Percentiles rank a stretch among this genome's conserved stretches.
Evolutionary conservation across 2,888 invertebrate species (phyloP).

Genomic region (Cyclophora albipunctata): DNA sequence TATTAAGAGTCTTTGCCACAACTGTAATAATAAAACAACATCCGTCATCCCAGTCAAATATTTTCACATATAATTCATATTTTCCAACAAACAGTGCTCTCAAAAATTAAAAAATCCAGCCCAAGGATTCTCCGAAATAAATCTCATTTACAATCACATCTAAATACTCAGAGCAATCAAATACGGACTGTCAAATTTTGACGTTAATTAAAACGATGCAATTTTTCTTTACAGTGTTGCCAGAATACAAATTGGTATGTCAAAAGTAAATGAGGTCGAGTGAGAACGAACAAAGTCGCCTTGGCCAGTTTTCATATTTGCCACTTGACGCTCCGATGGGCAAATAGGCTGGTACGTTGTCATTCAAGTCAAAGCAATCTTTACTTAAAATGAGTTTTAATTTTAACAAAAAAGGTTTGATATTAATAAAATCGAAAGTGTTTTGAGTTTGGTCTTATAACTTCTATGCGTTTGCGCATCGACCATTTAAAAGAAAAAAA

Average conservation of each 20-base stretch:
- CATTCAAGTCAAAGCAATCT: slow-evolving; percentile 28
- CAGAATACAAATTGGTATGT: slow-evolving; percentile 21
- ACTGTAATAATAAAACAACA: too few species aligned
- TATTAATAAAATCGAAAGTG: too few species aligned
- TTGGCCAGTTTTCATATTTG: slow-evolving; percentile 67
- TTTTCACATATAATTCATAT: too few species aligned
- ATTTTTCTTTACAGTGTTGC: slow-evolving; percentile 15
- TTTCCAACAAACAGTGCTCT: too few species aligned
- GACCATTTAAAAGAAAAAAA: too few species aligned
- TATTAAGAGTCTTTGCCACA: too few species aligned
- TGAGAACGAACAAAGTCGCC: slow-evolving; percentile 33
- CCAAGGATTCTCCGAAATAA: background rate
- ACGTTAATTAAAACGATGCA: slow-evolving; percentile 6
- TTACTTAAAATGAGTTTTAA: too few species aligned
- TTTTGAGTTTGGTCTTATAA: too few species aligned
- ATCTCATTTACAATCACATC: background rate
- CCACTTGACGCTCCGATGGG: slow-evolving; percentile 47
- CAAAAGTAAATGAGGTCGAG: slow-evolving; percentile 26
- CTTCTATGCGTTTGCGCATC: too few species aligned
- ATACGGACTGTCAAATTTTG: background rate
- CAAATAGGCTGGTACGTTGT: slow-evolving; percentile 60
- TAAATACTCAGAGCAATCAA: background rate
- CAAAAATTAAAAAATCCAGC: background rate
- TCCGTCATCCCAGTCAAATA: too few species aligned
- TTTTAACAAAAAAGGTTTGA: too few species aligned